Base-by-base conservation (phyloP, 2,888 invertebrate species). In the Camptogramma bilineatum region DNA sequence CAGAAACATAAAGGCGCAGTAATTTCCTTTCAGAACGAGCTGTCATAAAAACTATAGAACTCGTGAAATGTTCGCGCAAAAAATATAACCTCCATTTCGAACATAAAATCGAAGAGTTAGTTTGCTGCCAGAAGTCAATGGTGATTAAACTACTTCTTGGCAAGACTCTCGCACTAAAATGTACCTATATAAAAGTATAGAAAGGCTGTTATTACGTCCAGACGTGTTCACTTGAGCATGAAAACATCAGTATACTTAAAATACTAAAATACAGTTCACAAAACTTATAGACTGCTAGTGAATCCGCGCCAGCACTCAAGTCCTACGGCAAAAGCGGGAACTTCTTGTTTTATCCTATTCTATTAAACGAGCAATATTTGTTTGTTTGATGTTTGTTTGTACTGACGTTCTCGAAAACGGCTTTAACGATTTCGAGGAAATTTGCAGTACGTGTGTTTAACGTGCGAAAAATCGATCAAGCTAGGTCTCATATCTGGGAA, bases 111-210 rank as follows among this genome's bases (percentile, higher is more conserved):
- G 51, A 57, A 57, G 57, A 44, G 54, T 19, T 50, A 18, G 28
- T 56, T 21, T 55, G 44, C 51, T 69, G 66, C 66, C 66, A 69
- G 64, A 54, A 52, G 34, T 52, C 46, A 7, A 46, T 28, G 51
- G 68, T 64, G 61, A 70, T 66, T 70, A 64, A 68, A 65, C 63
- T 52, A 62, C 64, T 48, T 66, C 68, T 70, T 70, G 70, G 70
- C 70, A 64, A 16, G 34, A 50, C 10, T 59, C 17, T n/a, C 19
- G 24, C 24, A 46, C 18, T 53, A 62, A 52, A 57, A 60, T 50
- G 9, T 13, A 39, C 16, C 21, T 39, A 55, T 19, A 53, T 28
- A 52, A 16, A 24, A 16, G 18, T 21, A 21, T 21, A 17, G 17
- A 17, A 16, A 39, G 13, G 2, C 28, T 34, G 1, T 19, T 55